Percentiles rank a stretch among this genome's conserved stretches.
Evolutionary conservation across 2,888 invertebrate species (phyloP).

Genomic region (Dromius quadrimaculatus): DNA sequence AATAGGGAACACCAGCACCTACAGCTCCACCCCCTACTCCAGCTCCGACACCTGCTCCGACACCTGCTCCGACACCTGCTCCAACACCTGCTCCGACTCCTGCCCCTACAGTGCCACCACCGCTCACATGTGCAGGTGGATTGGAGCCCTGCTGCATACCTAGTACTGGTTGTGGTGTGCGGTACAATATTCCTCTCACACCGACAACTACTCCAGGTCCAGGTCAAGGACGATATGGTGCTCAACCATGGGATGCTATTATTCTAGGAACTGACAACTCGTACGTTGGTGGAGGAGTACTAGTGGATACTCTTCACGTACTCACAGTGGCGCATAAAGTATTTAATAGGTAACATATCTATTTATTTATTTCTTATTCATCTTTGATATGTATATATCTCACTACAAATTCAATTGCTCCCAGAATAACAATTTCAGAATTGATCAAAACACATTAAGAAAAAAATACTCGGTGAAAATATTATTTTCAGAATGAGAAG

Average conservation of each 20-base stretch:
- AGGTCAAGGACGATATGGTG: constrained; percentile 49
- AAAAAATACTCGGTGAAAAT: too few relatives aligned
- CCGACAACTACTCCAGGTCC: constrained; percentile 16
- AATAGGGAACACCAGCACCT: background rate
- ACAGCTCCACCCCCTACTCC: background rate
- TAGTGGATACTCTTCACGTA: constrained; percentile 73
- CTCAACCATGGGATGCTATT: constrained; percentile 49
- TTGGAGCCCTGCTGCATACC: constrained; percentile 31
- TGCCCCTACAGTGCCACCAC: too few relatives aligned
- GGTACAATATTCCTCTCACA: constrained; percentile 36
- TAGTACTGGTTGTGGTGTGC: constrained; percentile 45
- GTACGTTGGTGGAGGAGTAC: constrained; percentile 76
- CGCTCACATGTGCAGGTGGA: background rate
- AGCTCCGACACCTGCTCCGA: too few relatives aligned
- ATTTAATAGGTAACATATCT: constrained; percentile 25
- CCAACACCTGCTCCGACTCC: too few relatives aligned
- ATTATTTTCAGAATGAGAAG: too few relatives aligned
- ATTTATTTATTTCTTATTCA: too few relatives aligned
- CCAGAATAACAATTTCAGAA: too few relatives aligned
- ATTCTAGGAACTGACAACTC: constrained; percentile 11
- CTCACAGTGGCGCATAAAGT: constrained; percentile 80
- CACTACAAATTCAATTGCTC: too few relatives aligned
- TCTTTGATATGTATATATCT: too few relatives aligned
- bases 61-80: too few relatives aligned
- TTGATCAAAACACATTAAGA: too few relatives aligned